A percentile compares a stretch with the other conserved stretches of the same genome.
phyloP scores from a whole-genome alignment of 1,140 invertebrate species.

The Zaprionus capensis region DNA sequence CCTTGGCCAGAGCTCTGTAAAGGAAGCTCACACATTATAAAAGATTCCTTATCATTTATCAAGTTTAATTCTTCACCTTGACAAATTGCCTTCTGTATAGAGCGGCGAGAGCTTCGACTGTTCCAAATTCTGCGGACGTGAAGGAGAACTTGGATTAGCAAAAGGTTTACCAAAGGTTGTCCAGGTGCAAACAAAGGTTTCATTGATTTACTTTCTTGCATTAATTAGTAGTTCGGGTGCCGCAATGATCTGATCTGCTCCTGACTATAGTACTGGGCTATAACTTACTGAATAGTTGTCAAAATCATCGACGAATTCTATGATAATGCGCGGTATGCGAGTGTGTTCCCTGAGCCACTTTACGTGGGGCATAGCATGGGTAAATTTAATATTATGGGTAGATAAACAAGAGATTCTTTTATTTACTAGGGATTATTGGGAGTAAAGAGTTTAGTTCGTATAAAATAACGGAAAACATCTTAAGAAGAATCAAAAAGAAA shows the following conservation, averaged over 20 bases:
- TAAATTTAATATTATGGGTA: constrained; percentile 39
- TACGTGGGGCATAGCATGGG: constrained; percentile 27
- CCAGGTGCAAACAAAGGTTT: constrained; percentile 18
- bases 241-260: constrained; percentile 55
- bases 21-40: background rate
- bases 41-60: background rate
- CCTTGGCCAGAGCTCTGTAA: constrained; percentile 87
- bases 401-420: constrained; percentile 13
- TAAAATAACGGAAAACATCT: constrained; percentile 42
- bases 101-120: constrained; percentile 86
- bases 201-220: constrained; percentile 18
- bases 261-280: constrained; percentile 17
- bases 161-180: background rate
- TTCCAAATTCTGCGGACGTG: constrained; percentile 86
- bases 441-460: constrained; percentile 13
- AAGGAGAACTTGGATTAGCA: constrained; percentile 2
- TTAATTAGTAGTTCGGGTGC: constrained; percentile 68
- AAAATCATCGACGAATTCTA: constrained; percentile 87
- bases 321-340: constrained; percentile 87
- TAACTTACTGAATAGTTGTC: constrained; percentile 86
- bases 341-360: constrained; percentile 89
- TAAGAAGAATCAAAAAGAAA: constrained; percentile 15
- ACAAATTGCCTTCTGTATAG: constrained; percentile 84
- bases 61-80: constrained; percentile 60
- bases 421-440: constrained; percentile 15